A percentile compares a stretch with the other conserved stretches of the same genome.
These are phyloP conservation scores for Theretra japonica DNA, from an alignment of 2,888 invertebrate species.

Conservation along the genomic window DNA sequence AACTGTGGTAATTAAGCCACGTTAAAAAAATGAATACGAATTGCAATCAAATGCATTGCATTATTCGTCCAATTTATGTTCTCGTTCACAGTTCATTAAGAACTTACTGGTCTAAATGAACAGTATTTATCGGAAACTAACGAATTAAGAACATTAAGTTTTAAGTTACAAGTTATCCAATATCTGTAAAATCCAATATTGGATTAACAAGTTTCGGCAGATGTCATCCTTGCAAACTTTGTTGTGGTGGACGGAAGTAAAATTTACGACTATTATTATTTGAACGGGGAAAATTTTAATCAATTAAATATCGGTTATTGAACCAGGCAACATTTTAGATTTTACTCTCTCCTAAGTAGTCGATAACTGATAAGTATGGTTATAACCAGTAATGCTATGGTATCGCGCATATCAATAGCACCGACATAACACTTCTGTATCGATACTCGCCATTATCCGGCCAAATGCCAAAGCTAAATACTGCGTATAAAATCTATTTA, in stretches of 20 bases:
- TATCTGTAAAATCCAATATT: not conserved
- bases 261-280: not conserved
- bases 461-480: conserved; percentile 22
- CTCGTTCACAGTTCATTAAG: not conserved
- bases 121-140: not conserved
- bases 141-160: not conserved
- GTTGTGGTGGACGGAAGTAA: not conserved
- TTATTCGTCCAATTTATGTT: not conserved
- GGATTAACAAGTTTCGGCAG: not conserved
- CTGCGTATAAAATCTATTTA: conserved; percentile 18
- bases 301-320: not conserved
- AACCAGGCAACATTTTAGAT: not conserved
- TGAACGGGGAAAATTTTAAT: not conserved
- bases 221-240: not conserved
- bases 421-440: not conserved
- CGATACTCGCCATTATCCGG: conserved; percentile 17
- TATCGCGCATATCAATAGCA: not conserved
- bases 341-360: not conserved
- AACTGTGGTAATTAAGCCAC: not conserved
- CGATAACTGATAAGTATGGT: not conserved
- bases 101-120: not conserved
- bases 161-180: not conserved
- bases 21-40: not conserved
- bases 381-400: not conserved
- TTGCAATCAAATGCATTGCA: not conserved